A percentile compares a stretch with the other conserved stretches of the same genome.
Conservation (phyloP, 2,888 invertebrate species). For the Oxycera nigricornis region DNA sequence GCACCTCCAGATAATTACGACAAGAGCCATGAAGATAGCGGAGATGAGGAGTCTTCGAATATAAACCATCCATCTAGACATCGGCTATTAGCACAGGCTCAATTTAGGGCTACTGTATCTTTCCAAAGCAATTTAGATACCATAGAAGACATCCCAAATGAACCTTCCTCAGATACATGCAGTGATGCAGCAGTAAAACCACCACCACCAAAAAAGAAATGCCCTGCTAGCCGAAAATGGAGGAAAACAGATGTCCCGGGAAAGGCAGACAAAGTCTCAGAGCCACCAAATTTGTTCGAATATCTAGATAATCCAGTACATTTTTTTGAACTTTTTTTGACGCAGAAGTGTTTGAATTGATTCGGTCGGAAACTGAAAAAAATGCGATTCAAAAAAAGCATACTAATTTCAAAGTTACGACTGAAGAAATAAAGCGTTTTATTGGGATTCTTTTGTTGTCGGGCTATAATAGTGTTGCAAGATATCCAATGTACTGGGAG, state of each 20-base stretch:
- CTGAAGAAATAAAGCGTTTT: not conserved
- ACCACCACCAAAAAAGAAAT: not conserved
- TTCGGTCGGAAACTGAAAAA: not conserved
- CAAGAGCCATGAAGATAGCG: not conserved
- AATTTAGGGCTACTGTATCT: too few species aligned
- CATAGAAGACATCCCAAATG: not conserved
- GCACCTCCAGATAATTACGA: not conserved
- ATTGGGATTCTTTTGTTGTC: not conserved
- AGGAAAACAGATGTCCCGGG: not conserved
- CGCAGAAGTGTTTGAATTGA: not conserved
- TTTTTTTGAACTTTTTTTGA: not conserved
- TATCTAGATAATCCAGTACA: not conserved
- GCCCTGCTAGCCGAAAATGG: not conserved
- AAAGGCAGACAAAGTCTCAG: not conserved
- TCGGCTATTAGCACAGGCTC: not conserved
- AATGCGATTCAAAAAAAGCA: not conserved
- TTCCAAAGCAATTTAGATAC: too few species aligned
- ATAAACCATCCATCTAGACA: too few species aligned
- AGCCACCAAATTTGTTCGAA: not conserved
- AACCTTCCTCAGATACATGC: not conserved
- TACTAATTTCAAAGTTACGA: not conserved
- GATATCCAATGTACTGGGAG: not conserved
- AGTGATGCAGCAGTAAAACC: not conserved
- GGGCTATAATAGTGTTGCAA: not conserved
- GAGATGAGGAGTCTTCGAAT: not conserved